phyloP scores from a whole-genome alignment of 2,797 vertebrate genomes.

The Oryzias sinensis region DNA sequence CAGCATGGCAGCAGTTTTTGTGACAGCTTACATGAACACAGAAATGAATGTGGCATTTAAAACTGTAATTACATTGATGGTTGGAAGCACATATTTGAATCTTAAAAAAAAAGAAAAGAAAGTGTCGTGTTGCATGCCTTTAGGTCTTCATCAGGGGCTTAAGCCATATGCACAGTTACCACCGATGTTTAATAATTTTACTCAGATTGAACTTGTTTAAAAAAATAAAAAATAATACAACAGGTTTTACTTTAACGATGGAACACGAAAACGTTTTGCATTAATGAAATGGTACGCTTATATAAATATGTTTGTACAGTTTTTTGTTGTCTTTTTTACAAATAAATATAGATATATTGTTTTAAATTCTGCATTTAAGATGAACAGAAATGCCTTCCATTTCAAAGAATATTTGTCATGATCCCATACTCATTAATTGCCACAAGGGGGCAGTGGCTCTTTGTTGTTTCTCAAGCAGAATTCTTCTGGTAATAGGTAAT shows the following conservation, averaged over 20 bases:
- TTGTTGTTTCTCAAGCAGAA: constrained; percentile 8
- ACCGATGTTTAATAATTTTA: neutral
- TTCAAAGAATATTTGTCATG: too few relatives aligned
- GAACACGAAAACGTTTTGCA: too few relatives aligned
- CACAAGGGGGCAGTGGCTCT: constrained; percentile 65
- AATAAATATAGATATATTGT: too few relatives aligned
- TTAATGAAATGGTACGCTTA: too few relatives aligned
- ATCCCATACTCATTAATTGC: constrained; percentile 9
- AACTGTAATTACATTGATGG: neutral
- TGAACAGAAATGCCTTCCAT: too few relatives aligned
- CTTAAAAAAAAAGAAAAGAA: neutral
- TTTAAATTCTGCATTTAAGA: too few relatives aligned
- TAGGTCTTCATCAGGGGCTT: neutral
- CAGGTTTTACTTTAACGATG: too few relatives aligned
- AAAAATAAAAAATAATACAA: too few relatives aligned
- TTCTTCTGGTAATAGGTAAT: neutral
- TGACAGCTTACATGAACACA: neutral
- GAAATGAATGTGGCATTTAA: neutral
- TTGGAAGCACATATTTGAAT: neutral
- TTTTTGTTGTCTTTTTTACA: too few relatives aligned
- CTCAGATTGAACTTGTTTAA: too few relatives aligned
- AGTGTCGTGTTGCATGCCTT: neutral
- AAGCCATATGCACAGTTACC: neutral
- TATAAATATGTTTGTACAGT: too few relatives aligned
- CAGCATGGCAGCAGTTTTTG: neutral